Conservation (phyloP, 2,113 vertebrate species). For the Cynopterus brachyotis region DNA sequence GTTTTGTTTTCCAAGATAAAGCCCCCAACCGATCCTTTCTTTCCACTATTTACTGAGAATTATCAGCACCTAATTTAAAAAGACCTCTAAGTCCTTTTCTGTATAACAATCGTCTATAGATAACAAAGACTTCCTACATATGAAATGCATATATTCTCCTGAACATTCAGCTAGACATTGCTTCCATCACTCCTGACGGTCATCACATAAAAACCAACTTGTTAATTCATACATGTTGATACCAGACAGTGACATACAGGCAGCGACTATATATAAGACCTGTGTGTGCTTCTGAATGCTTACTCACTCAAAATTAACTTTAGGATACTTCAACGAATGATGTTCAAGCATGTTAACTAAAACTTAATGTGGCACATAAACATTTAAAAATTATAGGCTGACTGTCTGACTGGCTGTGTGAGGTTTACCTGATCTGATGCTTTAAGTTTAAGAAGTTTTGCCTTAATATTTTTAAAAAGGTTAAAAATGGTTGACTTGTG, state of each 20-base stretch:
- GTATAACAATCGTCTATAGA: background rate
- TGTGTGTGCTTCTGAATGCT: background rate
- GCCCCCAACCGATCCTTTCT: background rate
- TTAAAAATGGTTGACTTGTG: background rate
- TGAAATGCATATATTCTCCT: background rate
- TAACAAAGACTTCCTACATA: background rate
- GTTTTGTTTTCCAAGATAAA: conserved; percentile 21
- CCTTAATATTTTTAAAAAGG: conserved; percentile 5
- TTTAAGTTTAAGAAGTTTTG: background rate
- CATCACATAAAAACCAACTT: background rate
- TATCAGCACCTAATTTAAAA: background rate
- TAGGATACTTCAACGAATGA: background rate
- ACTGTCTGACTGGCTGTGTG: background rate
- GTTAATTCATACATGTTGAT: background rate
- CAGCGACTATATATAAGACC: background rate
- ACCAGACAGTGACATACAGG: background rate
- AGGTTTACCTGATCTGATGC: background rate
- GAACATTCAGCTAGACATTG: background rate
- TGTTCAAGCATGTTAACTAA: background rate
- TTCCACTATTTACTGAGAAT: background rate
- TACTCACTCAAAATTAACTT: background rate
- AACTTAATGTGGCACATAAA: background rate
- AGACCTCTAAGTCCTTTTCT: background rate
- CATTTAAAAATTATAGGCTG: conserved; percentile 1
- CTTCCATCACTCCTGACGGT: background rate